Evolutionary conservation across 64 coral and sea anemone species (phyloP).

Genomic region (Dendrophyllia cribrosa): DNA sequence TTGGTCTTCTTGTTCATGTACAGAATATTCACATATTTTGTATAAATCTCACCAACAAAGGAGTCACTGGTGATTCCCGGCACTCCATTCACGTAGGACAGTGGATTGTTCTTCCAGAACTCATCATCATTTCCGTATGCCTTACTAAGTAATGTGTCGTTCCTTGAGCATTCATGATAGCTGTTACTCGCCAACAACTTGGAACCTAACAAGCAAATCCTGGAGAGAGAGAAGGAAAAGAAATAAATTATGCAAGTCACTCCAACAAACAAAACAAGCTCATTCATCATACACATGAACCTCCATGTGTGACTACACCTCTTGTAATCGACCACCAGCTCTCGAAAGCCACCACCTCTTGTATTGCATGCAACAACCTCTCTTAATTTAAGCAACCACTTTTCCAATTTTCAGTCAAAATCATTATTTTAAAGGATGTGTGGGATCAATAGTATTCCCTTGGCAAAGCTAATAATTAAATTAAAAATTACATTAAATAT

Average conservation of each 20-base stretch:
- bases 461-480: no score
- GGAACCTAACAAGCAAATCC: constrained; percentile 91
- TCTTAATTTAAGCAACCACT: no score
- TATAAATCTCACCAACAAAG: constrained; percentile 58
- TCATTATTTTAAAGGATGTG: no score
- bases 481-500: no score
- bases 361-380: no score
- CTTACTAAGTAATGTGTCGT: constrained; percentile 74
- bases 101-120: constrained; percentile 69
- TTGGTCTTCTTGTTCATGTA: no score
- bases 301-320: no score
- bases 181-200: constrained; percentile 73
- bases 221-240: constrained; percentile 9
- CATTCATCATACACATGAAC: no score
- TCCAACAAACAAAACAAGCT: background rate
- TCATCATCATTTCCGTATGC: constrained; percentile 64
- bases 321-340: no score
- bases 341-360: no score
- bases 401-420: no score
- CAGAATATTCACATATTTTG: background rate
- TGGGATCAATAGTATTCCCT: no score
- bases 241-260: background rate
- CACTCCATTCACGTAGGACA: constrained; percentile 79
- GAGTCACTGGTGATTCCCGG: constrained; percentile 90
- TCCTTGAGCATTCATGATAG: constrained; percentile 80